Evolutionary conservation across 2,888 invertebrate genomes (phyloP), one percentile per base, ranked within the genome.

Genomic region (Lithophane socia): DNA sequence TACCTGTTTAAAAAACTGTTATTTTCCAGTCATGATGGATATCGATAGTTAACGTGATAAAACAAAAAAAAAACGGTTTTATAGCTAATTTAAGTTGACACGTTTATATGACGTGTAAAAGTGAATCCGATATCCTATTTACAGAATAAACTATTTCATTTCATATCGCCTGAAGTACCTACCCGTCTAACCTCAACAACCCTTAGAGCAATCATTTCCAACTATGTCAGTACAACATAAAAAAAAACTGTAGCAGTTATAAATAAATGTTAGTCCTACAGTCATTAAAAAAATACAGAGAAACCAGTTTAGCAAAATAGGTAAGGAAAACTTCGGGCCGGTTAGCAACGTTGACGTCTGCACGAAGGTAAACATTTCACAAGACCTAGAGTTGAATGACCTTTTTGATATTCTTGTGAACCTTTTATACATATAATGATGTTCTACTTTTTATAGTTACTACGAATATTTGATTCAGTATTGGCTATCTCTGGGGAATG

Each of bases 301-400:
- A 71, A 88, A 82, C 74, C 74, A 80, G 82, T 86, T 82, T 75
- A 81, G 77, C 75, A 75, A 85, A 88, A 80, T 64, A 83, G 68
- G 66, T 64, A 68, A 77, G 54, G 74, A 70, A 82, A 86, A 87
- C 82, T 87, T 86, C 64, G 65, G 72, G 73, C 80, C 68, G 73
- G 77, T 75, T 82, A 79, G 77, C 67, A 80, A 79, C 60, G 79
- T 73, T 87, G 86, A 87, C 86, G 85, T 84, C 75, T 71, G 72
- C 90, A 85, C 88, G 84, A 84, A 87, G 76, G 88, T 85, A 89
- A 89, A 87, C 83, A 87, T 80, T 86, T 85, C 86, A 84, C 75
- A 74, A 84, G 84, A 87, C 84, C 79, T 67, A 69, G 73, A 83
- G 87, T 87, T 90, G 85, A 86, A 80, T 87, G 87, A 88, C 85